Percentiles rank a stretch among this genome's conserved stretches.
Evolutionary conservation across 1,140 invertebrate genomes (phyloP).

Genomic region (Popillia japonica): DNA sequence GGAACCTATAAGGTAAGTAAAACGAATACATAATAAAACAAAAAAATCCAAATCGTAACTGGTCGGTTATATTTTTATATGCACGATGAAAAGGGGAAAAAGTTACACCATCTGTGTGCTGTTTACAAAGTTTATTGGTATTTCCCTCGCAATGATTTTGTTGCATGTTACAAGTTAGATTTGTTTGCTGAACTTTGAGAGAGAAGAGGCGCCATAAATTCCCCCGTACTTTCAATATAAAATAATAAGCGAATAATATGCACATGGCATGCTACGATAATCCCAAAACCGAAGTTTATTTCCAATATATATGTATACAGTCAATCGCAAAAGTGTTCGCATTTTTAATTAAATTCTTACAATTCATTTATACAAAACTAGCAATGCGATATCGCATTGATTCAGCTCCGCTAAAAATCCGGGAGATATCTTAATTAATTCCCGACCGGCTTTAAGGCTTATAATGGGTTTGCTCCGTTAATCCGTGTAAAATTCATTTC

Average conservation of each 20-base stretch:
- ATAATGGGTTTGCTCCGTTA: slow-evolving; percentile 26
- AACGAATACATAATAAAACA: too few species aligned
- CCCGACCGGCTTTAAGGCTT: background rate
- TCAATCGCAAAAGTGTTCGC: too few species aligned
- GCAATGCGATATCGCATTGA: too few species aligned
- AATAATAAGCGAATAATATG: slow-evolving; percentile 6
- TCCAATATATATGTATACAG: too few species aligned
- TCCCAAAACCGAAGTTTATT: too few species aligned
- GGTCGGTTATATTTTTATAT: background rate
- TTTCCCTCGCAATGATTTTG: background rate
- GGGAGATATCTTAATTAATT: slow-evolving; percentile 7
- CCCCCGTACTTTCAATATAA: background rate
- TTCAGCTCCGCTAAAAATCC: too few species aligned
- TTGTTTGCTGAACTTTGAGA: background rate
- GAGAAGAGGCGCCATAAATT: background rate
- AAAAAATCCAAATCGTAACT: too few species aligned
- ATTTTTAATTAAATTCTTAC: too few species aligned
- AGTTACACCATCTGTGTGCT: slow-evolving; percentile 3
- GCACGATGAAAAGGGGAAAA: background rate
- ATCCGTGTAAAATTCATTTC: slow-evolving; percentile 31
- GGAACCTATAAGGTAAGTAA: slow-evolving; percentile 64
- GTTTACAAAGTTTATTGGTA: background rate
- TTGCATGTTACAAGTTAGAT: slow-evolving; percentile 5
- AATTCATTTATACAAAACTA: too few species aligned
- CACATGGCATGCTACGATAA: slow-evolving; percentile 5